Evolutionary conservation across 2,113 vertebrate genomes (phyloP).

Genomic region (Nesoenas mayeri): DNA sequence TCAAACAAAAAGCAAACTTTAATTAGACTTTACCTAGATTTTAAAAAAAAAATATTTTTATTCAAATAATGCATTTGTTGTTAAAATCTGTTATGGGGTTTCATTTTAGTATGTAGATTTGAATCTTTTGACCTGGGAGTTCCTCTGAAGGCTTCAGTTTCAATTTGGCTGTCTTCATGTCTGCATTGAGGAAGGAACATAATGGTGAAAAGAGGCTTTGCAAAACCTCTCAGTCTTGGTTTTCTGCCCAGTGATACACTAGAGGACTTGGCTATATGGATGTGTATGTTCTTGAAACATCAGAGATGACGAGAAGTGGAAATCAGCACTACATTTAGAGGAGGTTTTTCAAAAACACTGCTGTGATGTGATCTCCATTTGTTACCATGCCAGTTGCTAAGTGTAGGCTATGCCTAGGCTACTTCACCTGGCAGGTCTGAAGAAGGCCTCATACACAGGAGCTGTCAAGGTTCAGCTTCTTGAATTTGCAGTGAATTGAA

Average conservation of each 20-base stretch:
- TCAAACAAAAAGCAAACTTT: background rate
- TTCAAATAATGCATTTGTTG: background rate
- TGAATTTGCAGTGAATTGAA: background rate
- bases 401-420: background rate
- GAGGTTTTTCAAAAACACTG: background rate
- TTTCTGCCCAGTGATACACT: background rate
- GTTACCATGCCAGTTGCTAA: background rate
- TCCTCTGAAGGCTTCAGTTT: constrained; percentile 1
- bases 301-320: background rate
- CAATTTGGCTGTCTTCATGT: background rate
- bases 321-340: background rate
- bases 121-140: background rate
- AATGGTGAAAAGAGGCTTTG: constrained; percentile 26
- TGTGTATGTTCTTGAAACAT: background rate
- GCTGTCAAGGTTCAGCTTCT: background rate
- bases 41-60: background rate
- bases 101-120: background rate
- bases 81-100: background rate
- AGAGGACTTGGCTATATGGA: background rate
- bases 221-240: background rate
- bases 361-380: background rate
- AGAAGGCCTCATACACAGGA: background rate
- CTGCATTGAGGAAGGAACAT: background rate
- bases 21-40: background rate
- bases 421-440: background rate